Evolutionary conservation across 2,797 vertebrate genomes (phyloP).

Genomic region (Nothura maculosa): DNA sequence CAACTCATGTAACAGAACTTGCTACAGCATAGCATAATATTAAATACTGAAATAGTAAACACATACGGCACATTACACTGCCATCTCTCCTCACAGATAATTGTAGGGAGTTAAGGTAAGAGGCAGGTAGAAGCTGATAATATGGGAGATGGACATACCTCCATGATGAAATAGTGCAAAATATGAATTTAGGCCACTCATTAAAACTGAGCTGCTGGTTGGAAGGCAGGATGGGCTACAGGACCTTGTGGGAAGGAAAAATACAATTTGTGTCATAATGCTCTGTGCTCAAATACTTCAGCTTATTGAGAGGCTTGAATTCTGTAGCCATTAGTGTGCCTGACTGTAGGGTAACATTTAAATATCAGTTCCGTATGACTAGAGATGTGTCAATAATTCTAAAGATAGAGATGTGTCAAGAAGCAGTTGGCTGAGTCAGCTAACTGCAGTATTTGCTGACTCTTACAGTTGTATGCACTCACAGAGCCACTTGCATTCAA

Average conservation of each 20-base stretch:
- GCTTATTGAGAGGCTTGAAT: not conserved
- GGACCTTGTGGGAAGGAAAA: conserved; percentile 65
- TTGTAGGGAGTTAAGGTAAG: not conserved
- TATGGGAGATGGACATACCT: conserved; percentile 10
- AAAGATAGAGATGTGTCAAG: conserved; percentile 50
- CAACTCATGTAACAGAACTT: not conserved
- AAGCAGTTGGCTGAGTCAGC: conserved; percentile 61
- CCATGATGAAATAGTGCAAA: conserved; percentile 47
- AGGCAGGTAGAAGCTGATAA: conserved; percentile 36
- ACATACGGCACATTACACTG: not conserved
- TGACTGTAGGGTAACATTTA: conserved; percentile 20
- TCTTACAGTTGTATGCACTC: not conserved
- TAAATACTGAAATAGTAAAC: conserved; percentile 4
- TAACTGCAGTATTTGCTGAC: conserved; percentile 56
- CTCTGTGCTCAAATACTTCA: conserved; percentile 58
- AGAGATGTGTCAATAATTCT: conserved; percentile 42
- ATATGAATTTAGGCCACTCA: conserved; percentile 57
- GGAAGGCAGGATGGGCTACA: conserved; percentile 59
- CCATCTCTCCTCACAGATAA: not conserved
- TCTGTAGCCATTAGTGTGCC: conserved; percentile 12
- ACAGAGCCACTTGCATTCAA: not conserved
- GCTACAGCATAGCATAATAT: not conserved
- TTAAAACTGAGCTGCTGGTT: conserved; percentile 75
- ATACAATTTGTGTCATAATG: conserved; percentile 61
- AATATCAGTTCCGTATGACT: conserved; percentile 41